phyloP scores from a whole-genome alignment of 2,888 invertebrate genomes.

The Epirrhoe alternata region DNA sequence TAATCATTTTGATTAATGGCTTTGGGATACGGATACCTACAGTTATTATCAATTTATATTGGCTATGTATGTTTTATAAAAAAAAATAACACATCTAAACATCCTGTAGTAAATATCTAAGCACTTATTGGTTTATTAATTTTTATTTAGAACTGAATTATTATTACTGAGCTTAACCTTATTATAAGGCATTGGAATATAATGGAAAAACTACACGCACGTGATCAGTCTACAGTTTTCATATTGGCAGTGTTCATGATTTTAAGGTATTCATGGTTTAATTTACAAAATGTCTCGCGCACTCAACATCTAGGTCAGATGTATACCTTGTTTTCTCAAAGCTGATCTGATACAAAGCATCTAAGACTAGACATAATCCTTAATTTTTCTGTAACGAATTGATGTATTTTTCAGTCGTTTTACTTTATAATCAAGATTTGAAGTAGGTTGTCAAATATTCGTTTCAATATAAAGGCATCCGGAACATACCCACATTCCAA shows the following conservation, averaged over 20 bases:
- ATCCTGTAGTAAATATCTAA: not conserved
- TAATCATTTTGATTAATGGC: not conserved
- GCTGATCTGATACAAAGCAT: too few relatives aligned
- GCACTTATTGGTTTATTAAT: not conserved
- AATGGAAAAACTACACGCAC: not conserved
- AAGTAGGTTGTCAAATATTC: too few relatives aligned
- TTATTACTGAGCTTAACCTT: slow-evolving; percentile 2
- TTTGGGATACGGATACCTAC: not conserved
- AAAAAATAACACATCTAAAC: not conserved
- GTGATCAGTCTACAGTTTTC: slow-evolving; percentile 13
- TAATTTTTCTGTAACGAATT: too few relatives aligned
- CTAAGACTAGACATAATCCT: too few relatives aligned
- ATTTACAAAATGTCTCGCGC: not conserved
- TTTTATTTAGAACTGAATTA: not conserved
- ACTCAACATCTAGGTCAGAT: too few relatives aligned
- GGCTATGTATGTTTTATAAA: not conserved
- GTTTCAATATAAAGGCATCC: too few relatives aligned
- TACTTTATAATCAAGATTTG: too few relatives aligned
- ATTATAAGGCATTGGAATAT: slow-evolving; percentile 1
- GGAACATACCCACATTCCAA: too few relatives aligned
- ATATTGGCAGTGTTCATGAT: slow-evolving; percentile 11
- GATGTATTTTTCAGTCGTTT: too few relatives aligned
- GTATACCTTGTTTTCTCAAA: too few relatives aligned
- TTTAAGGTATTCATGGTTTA: not conserved
- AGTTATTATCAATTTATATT: not conserved